A percentile compares a stretch with the other conserved stretches of the same genome.
Evolutionary conservation across 2,113 vertebrate genomes (phyloP).

Genomic region (Urocitellus parryii): DNA sequence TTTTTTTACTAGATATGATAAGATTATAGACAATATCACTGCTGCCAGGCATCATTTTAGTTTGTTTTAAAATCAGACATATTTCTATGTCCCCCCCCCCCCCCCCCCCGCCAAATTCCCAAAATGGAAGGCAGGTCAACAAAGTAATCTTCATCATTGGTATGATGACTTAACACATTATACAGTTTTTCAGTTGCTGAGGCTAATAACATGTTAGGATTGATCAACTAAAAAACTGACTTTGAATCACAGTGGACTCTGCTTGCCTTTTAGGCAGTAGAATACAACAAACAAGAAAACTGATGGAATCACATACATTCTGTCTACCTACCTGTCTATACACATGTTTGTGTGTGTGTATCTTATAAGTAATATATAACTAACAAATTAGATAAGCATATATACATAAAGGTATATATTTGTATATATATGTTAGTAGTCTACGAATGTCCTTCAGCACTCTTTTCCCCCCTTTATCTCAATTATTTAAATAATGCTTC

Average conservation of each 20-base stretch:
- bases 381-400: not conserved
- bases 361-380: not conserved
- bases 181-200: constrained; percentile 33
- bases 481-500: constrained; percentile 1
- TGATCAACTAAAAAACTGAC: constrained; percentile 51
- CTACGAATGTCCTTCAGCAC: not conserved
- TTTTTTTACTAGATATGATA: constrained; percentile 11
- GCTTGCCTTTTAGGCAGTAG: constrained; percentile 56
- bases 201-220: not conserved
- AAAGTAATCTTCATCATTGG: not conserved
- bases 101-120: not conserved
- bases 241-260: constrained; percentile 68
- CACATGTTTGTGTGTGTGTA: fast-evolving
- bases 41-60: constrained; percentile 38
- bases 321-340: not conserved
- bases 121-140: constrained; percentile 22
- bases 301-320: not conserved
- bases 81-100: not conserved
- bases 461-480: not conserved
- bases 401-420: not conserved
- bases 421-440: too few species aligned
- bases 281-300: constrained; percentile 56
- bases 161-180: not conserved
- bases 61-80: constrained; percentile 67
- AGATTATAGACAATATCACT: constrained; percentile 19